phyloP scores from a whole-genome alignment of 1,140 invertebrate species.

The Hormaphis cornu region DNA sequence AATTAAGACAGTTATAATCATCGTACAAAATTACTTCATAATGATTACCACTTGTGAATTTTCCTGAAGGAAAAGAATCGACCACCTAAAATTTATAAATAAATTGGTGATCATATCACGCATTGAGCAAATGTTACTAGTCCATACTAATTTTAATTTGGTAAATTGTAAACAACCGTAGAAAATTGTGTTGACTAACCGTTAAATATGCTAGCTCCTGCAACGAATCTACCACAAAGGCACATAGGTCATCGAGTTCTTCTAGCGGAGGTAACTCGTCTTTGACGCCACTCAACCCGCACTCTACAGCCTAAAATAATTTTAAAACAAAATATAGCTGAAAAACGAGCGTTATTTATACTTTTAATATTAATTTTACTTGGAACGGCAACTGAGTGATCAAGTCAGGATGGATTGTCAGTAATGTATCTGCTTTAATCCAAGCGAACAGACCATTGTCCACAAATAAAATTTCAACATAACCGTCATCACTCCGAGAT shows the following conservation, averaged over 20 bases:
- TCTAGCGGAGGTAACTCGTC: not conserved
- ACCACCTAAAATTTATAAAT: not conserved
- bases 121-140: not conserved
- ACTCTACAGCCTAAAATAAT: not conserved
- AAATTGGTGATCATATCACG: not conserved
- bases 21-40: slow-evolving; percentile 12
- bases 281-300: not conserved
- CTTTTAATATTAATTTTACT: not conserved
- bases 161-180: no score
- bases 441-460: not conserved
- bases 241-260: not conserved
- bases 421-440: not conserved
- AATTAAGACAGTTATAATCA: not conserved
- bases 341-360: no score
- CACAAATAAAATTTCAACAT: slow-evolving; percentile 9
- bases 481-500: no score
- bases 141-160: no score
- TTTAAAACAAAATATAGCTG: not conserved
- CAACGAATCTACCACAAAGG: not conserved
- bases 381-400: slow-evolving; percentile 20
- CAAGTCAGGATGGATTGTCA: not conserved
- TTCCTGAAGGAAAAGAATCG: not conserved
- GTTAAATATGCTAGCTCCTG: not conserved
- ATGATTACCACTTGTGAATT: not conserved
- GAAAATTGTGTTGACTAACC: not conserved